These are phyloP conservation scores for Esperia sulphurella DNA, from an alignment of 2,888 invertebrate species.

Conservation along the genomic window DNA sequence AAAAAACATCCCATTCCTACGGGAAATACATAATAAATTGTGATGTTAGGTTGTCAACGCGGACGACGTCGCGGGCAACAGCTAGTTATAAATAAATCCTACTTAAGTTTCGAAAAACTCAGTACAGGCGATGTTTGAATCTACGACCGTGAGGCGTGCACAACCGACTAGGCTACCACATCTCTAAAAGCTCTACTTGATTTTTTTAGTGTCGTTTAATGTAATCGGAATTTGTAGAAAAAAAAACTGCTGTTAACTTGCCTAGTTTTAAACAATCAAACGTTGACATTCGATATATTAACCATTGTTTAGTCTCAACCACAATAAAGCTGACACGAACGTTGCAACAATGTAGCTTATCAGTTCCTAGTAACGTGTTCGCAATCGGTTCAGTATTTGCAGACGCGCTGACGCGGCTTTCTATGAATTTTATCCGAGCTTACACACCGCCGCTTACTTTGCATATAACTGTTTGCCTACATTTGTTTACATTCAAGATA, in stretches of 20 bases:
- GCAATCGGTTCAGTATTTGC: background rate
- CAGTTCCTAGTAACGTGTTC: constrained; percentile 17
- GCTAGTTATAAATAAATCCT: too few species aligned
- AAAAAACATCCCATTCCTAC: too few species aligned
- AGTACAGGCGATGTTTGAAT: too few species aligned
- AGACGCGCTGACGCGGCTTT: constrained; percentile 24
- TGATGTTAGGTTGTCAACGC: too few species aligned
- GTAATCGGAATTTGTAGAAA: too few species aligned
- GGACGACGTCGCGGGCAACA: too few species aligned
- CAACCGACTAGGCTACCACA: too few species aligned
- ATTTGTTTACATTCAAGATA: background rate
- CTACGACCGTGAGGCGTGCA: too few species aligned
- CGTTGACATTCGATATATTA: background rate
- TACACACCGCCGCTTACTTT: background rate
- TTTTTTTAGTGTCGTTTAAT: too few species aligned
- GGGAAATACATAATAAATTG: too few species aligned
- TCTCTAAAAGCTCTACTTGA: too few species aligned
- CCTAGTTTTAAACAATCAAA: background rate
- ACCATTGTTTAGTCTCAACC: constrained; percentile 6
- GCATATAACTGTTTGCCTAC: background rate
- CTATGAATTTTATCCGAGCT: constrained; percentile 22
- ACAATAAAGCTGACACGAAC: background rate
- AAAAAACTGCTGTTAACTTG: background rate
- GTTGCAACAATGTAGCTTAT: constrained; percentile 9
- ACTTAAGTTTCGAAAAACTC: too few species aligned